phyloP scores from a whole-genome alignment of 2,888 invertebrate genomes.

The Drosophila mercatorum region DNA sequence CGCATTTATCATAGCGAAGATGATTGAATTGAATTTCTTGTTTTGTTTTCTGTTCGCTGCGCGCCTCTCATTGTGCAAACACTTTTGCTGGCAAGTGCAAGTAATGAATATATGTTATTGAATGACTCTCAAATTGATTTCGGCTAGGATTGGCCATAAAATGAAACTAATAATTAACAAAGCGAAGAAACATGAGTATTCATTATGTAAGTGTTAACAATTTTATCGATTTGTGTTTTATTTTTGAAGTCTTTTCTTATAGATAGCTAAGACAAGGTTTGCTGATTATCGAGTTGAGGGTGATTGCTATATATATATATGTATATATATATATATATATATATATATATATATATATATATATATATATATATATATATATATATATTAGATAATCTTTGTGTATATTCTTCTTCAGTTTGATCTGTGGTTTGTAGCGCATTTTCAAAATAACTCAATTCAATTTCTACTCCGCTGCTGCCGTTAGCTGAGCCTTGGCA shows the following conservation, averaged over 20 bases:
- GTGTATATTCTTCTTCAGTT: no score
- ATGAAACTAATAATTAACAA: conserved; percentile 8
- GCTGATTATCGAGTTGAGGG: no score
- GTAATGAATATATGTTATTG: conserved; percentile 47
- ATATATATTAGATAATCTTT: no score
- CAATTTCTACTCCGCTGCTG: conserved; percentile 22
- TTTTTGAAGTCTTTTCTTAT: no score
- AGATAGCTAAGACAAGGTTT: no score
- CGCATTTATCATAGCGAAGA: conserved; percentile 46
- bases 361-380: no score
- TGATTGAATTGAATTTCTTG: conserved; percentile 53
- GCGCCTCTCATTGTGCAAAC: conserved; percentile 48
- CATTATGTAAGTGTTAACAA: conserved; percentile 1
- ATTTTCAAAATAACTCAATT: not conserved
- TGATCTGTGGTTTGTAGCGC: no score
- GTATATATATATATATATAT: no score
- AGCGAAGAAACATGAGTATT: not conserved
- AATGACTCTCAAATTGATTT: conserved; percentile 36
- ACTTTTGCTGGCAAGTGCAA: conserved; percentile 44
- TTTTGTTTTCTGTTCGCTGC: conserved; percentile 10
- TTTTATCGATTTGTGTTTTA: not conserved
- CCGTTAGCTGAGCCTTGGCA: conserved; percentile 61
- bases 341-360: no score
- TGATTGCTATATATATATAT: no score
- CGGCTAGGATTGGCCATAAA: conserved; percentile 16